Base-by-base conservation (phyloP, 2,113 vertebrate species). In the Dascyllus trimaculatus region DNA sequence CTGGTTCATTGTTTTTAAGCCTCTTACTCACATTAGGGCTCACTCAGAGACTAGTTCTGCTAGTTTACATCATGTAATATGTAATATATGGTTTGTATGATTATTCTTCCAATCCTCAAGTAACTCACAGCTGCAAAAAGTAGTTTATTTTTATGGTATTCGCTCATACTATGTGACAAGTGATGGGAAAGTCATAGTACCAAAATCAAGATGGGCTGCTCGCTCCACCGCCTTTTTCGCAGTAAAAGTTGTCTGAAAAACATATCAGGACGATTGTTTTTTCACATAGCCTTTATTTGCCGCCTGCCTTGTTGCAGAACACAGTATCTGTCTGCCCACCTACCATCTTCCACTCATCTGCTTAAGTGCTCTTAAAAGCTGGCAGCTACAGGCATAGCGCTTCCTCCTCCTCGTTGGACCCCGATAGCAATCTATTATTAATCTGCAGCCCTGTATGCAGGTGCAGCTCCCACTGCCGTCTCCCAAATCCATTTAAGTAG, bases 401-500 rank as follows among this genome's bases (percentile, higher is more conserved):
- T 82, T 89, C 71, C 75, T 84, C 83, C 80, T 85, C 85, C 53
- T 88, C 83, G 46, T 72, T 51, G 43, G 69, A 29, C 80, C 32
- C 81, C 11, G 64, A 78, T 86, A 74, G 62, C 75, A 75, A 89
- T 94, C 84, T 89, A 91, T 92, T 92, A 93, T 94, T 93, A 92
- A 93, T 93, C 89, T 85, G 87, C n/a, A 66, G 75, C 60, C 49
- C 57, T 83, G 84, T 84, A 82, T 90, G 92, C 89, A 92, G 91
- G 89, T 89, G 87, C 81, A 81, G 74, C 73, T 87, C 73, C 67
- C 71, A 45, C 73, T 56, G 24, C 80, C 67, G 64, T 88, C 81
- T 84, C 85, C 87, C 77, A 88, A 87, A 92, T 90, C 88, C 87
- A 85, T 91, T 84, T 89, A 88, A 89, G 87, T 25, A 59, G 71